These are phyloP conservation scores for Strigops habroptila DNA, from an alignment of 2,113 vertebrate genomes.

Conservation along the genomic window DNA sequence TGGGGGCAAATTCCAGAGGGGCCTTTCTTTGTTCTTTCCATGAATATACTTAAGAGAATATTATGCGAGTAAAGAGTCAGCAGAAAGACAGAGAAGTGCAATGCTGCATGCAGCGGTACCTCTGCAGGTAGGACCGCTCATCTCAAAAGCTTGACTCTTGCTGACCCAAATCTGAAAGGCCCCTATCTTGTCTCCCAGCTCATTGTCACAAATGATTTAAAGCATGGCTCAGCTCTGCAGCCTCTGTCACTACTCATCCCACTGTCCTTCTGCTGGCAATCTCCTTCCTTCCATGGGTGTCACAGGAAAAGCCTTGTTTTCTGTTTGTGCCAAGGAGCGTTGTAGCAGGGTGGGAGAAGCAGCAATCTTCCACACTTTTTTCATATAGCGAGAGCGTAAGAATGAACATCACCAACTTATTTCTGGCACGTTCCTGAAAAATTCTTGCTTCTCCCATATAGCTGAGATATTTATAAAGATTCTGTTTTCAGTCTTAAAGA, in stretches of 20 bases:
- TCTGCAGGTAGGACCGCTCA: background rate
- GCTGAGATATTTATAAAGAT: background rate
- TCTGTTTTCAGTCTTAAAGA: background rate
- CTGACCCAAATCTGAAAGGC: background rate
- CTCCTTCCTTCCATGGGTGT: background rate
- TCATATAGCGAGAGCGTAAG: background rate
- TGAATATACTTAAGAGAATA: background rate
- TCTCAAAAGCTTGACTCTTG: background rate
- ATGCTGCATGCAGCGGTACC: background rate
- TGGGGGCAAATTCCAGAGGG: background rate
- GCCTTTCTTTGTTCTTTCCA: background rate
- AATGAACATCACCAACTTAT: background rate
- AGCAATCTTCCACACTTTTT: background rate
- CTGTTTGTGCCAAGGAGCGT: background rate
- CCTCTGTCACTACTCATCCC: background rate
- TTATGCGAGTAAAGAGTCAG: accelerated
- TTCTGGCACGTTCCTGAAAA: background rate
- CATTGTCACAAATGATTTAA: background rate
- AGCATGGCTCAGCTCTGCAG: background rate
- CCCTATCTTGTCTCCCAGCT: background rate
- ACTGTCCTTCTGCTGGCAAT: background rate
- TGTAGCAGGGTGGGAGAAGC: background rate
- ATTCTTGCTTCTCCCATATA: background rate
- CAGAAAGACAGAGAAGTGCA: accelerated
- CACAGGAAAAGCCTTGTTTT: background rate